Percentiles rank a stretch among this genome's conserved stretches.
These are phyloP conservation scores for Ormyrus thymus DNA, from an alignment of 2,888 invertebrate genomes.

Conservation along the genomic window DNA sequence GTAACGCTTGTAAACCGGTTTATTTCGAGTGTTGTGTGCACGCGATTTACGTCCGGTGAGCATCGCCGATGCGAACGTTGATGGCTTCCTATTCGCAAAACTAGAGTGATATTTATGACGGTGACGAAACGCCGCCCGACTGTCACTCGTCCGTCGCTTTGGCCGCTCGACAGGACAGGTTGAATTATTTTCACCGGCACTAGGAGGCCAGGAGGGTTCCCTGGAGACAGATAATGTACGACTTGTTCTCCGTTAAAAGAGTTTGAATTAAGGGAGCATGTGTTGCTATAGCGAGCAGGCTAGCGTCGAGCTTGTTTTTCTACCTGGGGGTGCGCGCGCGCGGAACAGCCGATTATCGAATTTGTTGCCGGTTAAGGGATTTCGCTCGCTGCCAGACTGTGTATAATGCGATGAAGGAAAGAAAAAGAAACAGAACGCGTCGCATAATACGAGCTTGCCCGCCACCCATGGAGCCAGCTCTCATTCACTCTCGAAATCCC, in stretches of 20 bases:
- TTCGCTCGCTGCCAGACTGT: conserved; percentile 50
- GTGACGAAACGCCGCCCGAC: conserved; percentile 24
- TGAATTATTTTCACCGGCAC: background rate
- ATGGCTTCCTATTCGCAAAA: conserved; percentile 46
- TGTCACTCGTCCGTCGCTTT: conserved; percentile 41
- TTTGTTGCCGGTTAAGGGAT: conserved; percentile 59
- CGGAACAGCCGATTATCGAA: conserved; percentile 58
- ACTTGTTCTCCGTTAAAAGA: no score
- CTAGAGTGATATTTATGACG: conserved; percentile 46
- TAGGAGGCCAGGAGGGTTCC: no score
- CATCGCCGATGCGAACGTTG: background rate
- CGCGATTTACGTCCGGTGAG: background rate
- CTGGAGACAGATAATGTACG: no score
- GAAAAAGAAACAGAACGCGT: conserved; percentile 8
- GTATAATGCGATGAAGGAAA: conserved; percentile 22
- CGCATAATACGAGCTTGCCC: conserved; percentile 33
- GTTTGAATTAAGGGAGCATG: no score
- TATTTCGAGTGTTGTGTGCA: background rate
- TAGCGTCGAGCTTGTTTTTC: background rate
- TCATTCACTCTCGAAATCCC: conserved; percentile 23
- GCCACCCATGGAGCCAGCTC: conserved; percentile 46
- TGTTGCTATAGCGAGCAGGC: no score
- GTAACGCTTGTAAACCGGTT: no score
- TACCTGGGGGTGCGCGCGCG: conserved; percentile 13
- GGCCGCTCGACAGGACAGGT: conserved; percentile 30